These are phyloP conservation scores for Galago senegalensis DNA, from an alignment of 2,797 vertebrate species.

Conservation along the genomic window DNA sequence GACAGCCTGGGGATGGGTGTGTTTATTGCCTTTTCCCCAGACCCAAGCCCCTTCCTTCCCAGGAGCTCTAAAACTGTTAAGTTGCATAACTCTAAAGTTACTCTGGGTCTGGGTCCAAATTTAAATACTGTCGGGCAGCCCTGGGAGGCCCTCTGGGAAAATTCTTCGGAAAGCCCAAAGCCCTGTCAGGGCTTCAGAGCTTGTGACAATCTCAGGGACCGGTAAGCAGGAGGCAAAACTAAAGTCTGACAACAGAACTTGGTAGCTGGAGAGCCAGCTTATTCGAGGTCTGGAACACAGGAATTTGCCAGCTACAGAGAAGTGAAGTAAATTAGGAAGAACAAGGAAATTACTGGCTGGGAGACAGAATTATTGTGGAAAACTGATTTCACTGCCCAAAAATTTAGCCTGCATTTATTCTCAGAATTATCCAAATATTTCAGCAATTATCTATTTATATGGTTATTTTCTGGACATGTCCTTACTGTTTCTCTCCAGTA, in stretches of 20 bases:
- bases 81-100: conserved; percentile 45
- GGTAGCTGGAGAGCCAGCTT: conserved; percentile 41
- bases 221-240: conserved; percentile 17
- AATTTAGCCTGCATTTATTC: conserved; percentile 82
- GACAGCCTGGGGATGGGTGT: not conserved
- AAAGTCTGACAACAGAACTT: conserved; percentile 26
- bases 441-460: conserved; percentile 82
- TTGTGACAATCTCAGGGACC: not conserved
- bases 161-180: not conserved
- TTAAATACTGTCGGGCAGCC: conserved; percentile 55
- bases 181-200: not conserved
- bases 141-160: not conserved
- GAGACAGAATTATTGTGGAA: conserved; percentile 80
- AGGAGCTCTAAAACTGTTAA: not conserved
- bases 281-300: not conserved
- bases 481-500: conserved; percentile 44
- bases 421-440: conserved; percentile 83
- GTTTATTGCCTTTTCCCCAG: not conserved
- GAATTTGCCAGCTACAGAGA: conserved; percentile 69
- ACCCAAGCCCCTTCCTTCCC: not conserved
- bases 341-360: conserved; percentile 81
- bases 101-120: conserved; percentile 57
- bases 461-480: conserved; percentile 75
- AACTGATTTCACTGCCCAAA: conserved; percentile 84
- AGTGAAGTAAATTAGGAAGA: conserved; percentile 83